Evolutionary conservation across 2,113 vertebrate genomes (phyloP).

Genomic region (Peromyscus polionotus): DNA sequence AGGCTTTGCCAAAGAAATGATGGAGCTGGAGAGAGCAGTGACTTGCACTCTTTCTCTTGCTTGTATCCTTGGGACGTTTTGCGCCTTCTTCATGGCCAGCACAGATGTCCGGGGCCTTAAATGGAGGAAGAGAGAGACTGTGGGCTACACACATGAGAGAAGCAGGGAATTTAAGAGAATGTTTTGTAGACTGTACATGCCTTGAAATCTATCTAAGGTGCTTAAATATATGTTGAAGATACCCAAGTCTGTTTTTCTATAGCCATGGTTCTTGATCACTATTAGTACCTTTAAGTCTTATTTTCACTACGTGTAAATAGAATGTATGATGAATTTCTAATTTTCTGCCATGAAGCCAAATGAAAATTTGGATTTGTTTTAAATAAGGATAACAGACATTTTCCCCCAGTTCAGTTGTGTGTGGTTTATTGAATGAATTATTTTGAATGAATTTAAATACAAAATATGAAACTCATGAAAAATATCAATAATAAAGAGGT

Average conservation of each 20-base stretch:
- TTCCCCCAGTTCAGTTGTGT: constrained; percentile 15
- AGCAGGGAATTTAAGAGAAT: background rate
- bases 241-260: background rate
- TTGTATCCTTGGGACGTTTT: background rate
- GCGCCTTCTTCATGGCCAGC: background rate
- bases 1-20: background rate
- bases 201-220: background rate
- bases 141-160: background rate
- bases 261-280: background rate
- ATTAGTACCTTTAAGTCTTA: background rate
- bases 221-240: background rate
- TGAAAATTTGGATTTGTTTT: background rate
- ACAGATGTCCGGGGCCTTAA: background rate
- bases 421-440: background rate
- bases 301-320: constrained; percentile 23
- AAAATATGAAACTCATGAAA: background rate
- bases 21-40: background rate
- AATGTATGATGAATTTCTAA: background rate
- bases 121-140: background rate
- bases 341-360: constrained; percentile 24
- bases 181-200: background rate
- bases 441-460: constrained; percentile 39
- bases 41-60: background rate
- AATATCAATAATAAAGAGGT: background rate
- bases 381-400: background rate